phyloP scores from a whole-genome alignment of 2,113 vertebrate species.

The Elanus axillaris region DNA sequence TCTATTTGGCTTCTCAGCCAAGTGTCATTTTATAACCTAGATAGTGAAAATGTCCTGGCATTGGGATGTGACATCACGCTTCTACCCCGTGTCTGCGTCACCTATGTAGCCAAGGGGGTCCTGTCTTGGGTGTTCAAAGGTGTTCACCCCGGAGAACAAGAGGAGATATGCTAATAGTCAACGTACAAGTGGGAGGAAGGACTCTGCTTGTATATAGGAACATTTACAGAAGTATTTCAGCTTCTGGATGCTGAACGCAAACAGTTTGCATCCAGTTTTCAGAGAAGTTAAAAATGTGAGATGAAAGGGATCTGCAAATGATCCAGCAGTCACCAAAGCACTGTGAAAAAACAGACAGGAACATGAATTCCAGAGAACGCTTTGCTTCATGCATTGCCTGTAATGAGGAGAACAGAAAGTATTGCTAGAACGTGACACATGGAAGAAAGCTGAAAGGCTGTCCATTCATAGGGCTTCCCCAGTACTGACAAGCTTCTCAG shows the following conservation, averaged over 20 bases:
- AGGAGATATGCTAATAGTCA: background rate
- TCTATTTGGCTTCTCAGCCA: background rate
- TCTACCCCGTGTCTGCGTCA: background rate
- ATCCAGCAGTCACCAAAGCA: background rate
- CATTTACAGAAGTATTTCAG: background rate
- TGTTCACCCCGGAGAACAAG: background rate
- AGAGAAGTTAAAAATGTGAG: background rate
- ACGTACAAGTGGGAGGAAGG: background rate
- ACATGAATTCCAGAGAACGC: rapidly evolving
- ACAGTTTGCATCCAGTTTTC: background rate
- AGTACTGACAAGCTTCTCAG: background rate
- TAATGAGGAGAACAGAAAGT: background rate
- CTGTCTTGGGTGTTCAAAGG: background rate
- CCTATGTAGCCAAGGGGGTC: background rate
- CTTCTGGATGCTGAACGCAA: background rate
- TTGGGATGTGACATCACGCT: background rate
- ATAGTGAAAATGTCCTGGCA: background rate
- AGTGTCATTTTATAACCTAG: background rate
- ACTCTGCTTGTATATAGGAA: background rate
- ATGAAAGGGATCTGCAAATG: background rate
- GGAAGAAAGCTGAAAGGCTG: background rate
- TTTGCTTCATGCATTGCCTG: background rate
- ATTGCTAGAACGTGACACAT: background rate
- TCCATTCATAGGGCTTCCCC: background rate
- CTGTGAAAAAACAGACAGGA: background rate